Conservation (phyloP, 2,888 invertebrate species). For the Drosophila mulleri region DNA sequence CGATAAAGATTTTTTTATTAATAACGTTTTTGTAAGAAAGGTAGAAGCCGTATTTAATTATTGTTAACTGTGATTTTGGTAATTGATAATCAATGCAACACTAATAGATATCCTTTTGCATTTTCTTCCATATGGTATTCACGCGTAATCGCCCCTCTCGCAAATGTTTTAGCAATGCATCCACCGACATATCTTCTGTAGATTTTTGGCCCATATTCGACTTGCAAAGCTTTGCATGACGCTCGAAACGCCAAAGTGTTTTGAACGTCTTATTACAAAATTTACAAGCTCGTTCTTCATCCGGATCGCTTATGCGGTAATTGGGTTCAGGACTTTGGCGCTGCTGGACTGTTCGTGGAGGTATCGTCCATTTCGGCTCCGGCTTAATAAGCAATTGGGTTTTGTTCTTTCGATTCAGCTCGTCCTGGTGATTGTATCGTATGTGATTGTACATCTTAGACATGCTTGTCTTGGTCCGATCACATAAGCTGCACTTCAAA, state of each 20-base stretch:
- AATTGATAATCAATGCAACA: neutral
- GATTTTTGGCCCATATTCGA: neutral
- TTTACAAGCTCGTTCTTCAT: constrained; percentile 50
- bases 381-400: constrained; percentile 60
- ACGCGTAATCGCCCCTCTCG: constrained; percentile 55
- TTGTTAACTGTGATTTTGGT: neutral
- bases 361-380: constrained; percentile 53
- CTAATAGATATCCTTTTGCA: constrained; percentile 21
- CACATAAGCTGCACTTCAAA: constrained; percentile 75
- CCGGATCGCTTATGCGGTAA: constrained; percentile 2
- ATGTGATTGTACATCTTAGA: constrained; percentile 79
- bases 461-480: constrained; percentile 80
- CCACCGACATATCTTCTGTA: constrained; percentile 16
- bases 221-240: constrained; percentile 45
- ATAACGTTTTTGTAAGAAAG: neutral
- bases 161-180: constrained; percentile 49
- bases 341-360: neutral
- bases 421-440: constrained; percentile 70
- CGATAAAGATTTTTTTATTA: neutral
- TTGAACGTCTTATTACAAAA: constrained; percentile 68
- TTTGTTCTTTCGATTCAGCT: constrained; percentile 55
- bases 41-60: neutral
- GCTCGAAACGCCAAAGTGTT: constrained; percentile 51
- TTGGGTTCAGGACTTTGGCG: constrained; percentile 4
- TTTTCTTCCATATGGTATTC: constrained; percentile 44